A percentile compares a stretch with the other conserved stretches of the same genome.
phyloP scores from a whole-genome alignment of 1,140 invertebrate genomes.

The Drosophila cardini region DNA sequence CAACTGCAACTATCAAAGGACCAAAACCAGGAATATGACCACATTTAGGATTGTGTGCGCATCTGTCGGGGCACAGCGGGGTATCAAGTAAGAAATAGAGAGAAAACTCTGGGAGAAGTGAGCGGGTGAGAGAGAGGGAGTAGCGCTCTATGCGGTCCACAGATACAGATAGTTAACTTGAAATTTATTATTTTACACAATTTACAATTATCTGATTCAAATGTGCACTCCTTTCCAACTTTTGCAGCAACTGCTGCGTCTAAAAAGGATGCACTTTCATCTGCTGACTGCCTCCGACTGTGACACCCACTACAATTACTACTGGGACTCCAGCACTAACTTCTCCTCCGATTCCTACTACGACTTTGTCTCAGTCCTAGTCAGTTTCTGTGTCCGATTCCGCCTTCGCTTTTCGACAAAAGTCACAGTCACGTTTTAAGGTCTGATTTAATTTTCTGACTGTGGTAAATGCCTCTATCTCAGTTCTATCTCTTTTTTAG shows the following conservation, averaged over 20 bases:
- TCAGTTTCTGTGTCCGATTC: constrained; percentile 8
- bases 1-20: constrained; percentile 54
- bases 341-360: constrained; percentile 3
- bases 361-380: not conserved
- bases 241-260: not conserved
- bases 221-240: constrained; percentile 57
- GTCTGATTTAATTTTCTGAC: constrained; percentile 69
- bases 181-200: constrained; percentile 84
- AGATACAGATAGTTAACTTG: constrained; percentile 79
- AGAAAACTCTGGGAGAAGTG: not conserved
- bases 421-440: constrained; percentile 70
- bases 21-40: constrained; percentile 31
- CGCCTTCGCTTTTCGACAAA: constrained; percentile 50
- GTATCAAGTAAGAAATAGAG: not conserved
- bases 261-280: constrained; percentile 50
- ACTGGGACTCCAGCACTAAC: constrained; percentile 1
- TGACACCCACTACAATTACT: constrained; percentile 21
- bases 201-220: constrained; percentile 84
- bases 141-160: constrained; percentile 73
- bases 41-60: constrained; percentile 9
- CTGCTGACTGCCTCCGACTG: constrained; percentile 36
- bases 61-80: constrained; percentile 20
- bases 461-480: constrained; percentile 1
- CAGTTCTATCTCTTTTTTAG: not conserved
- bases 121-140: constrained; percentile 21